phyloP scores from a whole-genome alignment of 2,888 invertebrate genomes.

The Catocala sponsa region DNA sequence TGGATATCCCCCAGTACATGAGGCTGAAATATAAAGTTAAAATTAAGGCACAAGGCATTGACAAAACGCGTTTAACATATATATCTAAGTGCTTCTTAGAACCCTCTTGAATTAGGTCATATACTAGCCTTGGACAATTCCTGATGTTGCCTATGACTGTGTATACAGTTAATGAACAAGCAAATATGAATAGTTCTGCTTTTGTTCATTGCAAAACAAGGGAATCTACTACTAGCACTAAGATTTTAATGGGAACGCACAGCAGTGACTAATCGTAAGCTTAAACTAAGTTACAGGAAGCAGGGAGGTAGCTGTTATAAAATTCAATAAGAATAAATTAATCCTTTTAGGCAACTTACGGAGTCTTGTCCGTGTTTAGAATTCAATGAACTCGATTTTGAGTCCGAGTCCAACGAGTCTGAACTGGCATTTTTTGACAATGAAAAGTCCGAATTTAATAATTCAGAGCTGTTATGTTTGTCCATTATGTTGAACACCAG shows the following conservation, averaged over 20 bases:
- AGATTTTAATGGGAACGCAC: conserved; percentile 29
- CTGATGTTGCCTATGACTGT: conserved; percentile 68
- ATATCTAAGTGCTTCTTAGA: background rate
- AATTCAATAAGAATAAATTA: conserved; percentile 79
- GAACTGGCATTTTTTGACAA: conserved; percentile 93
- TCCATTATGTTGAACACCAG: conserved; percentile 79
- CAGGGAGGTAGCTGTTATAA: conserved; percentile 64
- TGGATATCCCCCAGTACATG: conserved; percentile 92
- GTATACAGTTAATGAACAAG: conserved; percentile 77
- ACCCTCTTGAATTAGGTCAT: background rate
- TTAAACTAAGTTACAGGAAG: conserved; percentile 71
- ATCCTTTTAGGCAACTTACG: conserved; percentile 89
- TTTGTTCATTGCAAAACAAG: conserved; percentile 63
- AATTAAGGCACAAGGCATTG: background rate
- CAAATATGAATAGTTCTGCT: conserved; percentile 74
- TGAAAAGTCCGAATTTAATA: conserved; percentile 89
- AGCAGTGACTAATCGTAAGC: conserved; percentile 49
- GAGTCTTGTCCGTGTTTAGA: conserved; percentile 95
- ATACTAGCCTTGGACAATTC: conserved; percentile 75
- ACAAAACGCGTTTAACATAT: too few species aligned
- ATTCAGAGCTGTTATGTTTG: conserved; percentile 90
- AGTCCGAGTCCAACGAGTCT: conserved; percentile 94
- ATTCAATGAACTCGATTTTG: conserved; percentile 95
- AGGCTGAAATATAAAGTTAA: conserved; percentile 67
- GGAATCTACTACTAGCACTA: conserved; percentile 20